Evolutionary conservation across 2,888 invertebrate species (phyloP), one percentile per base, ranked within the genome.

Genomic region (Diabrotica balteata): DNA sequence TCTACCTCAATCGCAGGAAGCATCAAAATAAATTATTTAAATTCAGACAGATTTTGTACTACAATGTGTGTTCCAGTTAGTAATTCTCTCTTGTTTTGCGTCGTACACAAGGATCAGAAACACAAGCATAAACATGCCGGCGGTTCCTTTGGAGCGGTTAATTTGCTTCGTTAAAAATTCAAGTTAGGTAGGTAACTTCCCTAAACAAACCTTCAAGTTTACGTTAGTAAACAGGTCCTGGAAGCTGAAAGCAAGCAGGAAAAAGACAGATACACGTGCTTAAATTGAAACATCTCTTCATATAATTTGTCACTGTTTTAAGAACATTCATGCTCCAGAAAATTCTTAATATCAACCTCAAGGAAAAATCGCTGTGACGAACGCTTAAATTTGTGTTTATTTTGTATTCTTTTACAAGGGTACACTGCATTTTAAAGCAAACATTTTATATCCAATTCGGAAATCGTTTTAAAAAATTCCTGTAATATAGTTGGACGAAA

Each of bases 61-160:
- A 51, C 17, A 51, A 22, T 17, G 22, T 17, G 51, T 17, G 17
- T 9, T 22, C 51, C 8, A 22, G 17, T 9, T 51, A 51, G 17
- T 51, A 51, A 51, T 51, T 51, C 22, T 51, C 51, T 51, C 22
- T 8, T 51, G 9, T 51, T 51, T 51, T 51, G 17, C 22, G 17
- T 51, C 22, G 51, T 17, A 51, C 17, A 51, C 42, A 54, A 47
- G 10, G n/a, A 32, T 54, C 54, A 54, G 54, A 42, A 54, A 54
- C 54, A 42, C n/a, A 54, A 53, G 54, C 42, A 42, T 10, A 53
- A 8, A 53, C 53, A 53, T 32, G 8, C 6, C 32, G 42, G 42
- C 53, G 8, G 10, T 32, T 32, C 54, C 7, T 22, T 11, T 52
- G 7, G 52, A 52, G 9, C 9, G 32, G 11, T 17, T 52, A 52